Evolutionary conservation across 1,140 invertebrate genomes (phyloP), one percentile per base, ranked within the genome.

Genomic region (Eubasilissa regina): DNA sequence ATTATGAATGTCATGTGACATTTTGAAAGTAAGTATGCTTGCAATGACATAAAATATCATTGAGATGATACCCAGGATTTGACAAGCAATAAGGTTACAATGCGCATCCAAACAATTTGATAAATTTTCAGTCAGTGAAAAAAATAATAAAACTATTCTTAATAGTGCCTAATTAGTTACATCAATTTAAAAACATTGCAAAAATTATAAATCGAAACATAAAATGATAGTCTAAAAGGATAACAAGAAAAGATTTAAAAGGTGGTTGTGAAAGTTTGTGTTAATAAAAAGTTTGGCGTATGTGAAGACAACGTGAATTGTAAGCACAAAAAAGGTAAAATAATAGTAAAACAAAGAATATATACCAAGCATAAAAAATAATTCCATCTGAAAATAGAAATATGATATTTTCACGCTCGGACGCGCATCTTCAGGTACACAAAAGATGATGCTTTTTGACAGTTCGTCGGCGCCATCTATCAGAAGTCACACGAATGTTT

Each of bases 381-480:
- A 72, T 58, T 78, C 77, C 77, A 78, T 78, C 77, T 78, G 77
- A 78, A 78, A 78, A 78, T 44, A 78, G 77, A 73, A 77, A 77
- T 77, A 55, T 51, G 75, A 77, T 77, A 66, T 77, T 76, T 62
- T 76, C 55, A 62, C 74, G 58, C 13, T 62, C 56, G 43, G 74
- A 76, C 58, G 74, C 74, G 74, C 74, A 76, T 76, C 58, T 44
- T 76, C 58, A 76, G 58, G 58, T 48, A 62, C 47, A 76, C 58
- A 56, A 75, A 19, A 47, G 56, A 60, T 48, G 74, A 76, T 76
- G 45, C 58, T 76, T 76, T 76, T 76, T 76, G 74, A 76, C 74
- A 76, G 74, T 43, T 76, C 58, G 35, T 45, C 56, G 44, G 4
- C 47, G 58, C 74, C 74, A 76, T 76, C 74, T 76, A 64, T 51